Conservation (phyloP, 2,797 vertebrate genomes). For the Fistularia commersonii region DNA sequence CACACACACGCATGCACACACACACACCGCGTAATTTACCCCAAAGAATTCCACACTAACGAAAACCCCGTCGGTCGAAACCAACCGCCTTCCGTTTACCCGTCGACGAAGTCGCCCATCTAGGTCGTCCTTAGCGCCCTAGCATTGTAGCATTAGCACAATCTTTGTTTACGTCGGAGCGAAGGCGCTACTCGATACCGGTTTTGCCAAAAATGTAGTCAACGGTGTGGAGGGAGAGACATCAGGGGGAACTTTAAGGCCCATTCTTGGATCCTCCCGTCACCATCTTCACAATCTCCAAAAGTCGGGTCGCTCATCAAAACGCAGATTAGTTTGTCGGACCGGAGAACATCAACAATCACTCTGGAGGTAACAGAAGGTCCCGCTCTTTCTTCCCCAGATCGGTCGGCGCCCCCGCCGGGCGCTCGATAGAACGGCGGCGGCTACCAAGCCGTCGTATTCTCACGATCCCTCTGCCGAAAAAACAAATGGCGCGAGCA, state of each 20-base stretch:
- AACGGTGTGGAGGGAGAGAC: too few relatives aligned
- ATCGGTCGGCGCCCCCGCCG: not conserved
- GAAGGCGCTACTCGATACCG: not conserved
- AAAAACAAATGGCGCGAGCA: slow-evolving; percentile 4
- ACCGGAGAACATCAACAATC: slow-evolving; percentile 1
- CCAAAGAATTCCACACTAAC: slow-evolving; percentile 6
- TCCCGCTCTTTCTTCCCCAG: not conserved
- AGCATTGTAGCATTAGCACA: slow-evolving; percentile 34
- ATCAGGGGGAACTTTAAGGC: too few relatives aligned
- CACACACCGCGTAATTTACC: slow-evolving; percentile 33
- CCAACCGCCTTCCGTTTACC: slow-evolving; percentile 35
- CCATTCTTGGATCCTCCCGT: too few relatives aligned
- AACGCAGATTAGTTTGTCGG: too few relatives aligned
- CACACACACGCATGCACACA: slow-evolving; percentile 5
- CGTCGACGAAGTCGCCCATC: slow-evolving; percentile 22
- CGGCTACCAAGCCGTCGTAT: not conserved
- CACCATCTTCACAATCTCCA: too few relatives aligned
- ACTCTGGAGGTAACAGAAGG: not conserved
- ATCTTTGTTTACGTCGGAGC: slow-evolving; percentile 1
- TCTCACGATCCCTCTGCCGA: not conserved
- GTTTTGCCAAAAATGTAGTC: too few relatives aligned
- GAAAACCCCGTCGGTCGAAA: slow-evolving; percentile 13
- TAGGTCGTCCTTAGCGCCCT: slow-evolving; percentile 14
- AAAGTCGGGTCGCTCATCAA: too few relatives aligned
- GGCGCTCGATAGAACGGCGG: slow-evolving; percentile 4